Conservation (phyloP, 2,888 invertebrate genomes). For the Ametastegia equiseti region DNA sequence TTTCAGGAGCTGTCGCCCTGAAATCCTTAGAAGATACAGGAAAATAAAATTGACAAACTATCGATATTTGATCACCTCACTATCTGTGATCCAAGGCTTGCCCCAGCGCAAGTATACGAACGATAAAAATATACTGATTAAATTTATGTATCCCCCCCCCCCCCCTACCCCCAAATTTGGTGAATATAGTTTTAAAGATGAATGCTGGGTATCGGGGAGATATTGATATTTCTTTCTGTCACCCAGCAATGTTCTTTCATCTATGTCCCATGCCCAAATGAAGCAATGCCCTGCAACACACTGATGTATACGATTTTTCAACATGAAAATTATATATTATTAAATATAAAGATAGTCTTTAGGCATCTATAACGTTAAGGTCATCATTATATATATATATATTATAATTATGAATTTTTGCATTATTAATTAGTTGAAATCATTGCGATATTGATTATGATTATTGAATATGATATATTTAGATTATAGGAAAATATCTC, state of each 20-base stretch:
- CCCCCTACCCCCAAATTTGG: conserved; percentile 48
- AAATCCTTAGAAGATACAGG: conserved; percentile 73
- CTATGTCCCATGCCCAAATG: conserved; percentile 58
- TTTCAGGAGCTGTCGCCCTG: conserved; percentile 76
- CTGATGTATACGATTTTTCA: conserved; percentile 78
- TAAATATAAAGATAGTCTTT: conserved; percentile 70
- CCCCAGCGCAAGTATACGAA: conserved; percentile 72
- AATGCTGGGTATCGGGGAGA: conserved; percentile 41
- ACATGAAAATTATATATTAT: conserved; percentile 75
- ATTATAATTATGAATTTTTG: conserved; percentile 55
- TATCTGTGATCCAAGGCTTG: conserved; percentile 75
- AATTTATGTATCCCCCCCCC: conserved; percentile 65
- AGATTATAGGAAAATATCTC: conserved; percentile 61
- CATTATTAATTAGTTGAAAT: conserved; percentile 48
- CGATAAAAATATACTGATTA: conserved; percentile 70
- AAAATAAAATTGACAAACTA: conserved; percentile 58
- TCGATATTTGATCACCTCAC: conserved; percentile 75
- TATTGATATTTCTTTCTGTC: not conserved
- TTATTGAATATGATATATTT: conserved; percentile 50
- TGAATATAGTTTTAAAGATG: conserved; percentile 39
- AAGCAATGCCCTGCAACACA: conserved; percentile 75
- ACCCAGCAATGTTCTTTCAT: conserved; percentile 40
- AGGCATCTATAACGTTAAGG: conserved; percentile 70
- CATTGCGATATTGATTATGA: conserved; percentile 52
- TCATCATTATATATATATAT: conserved; percentile 65